Evolutionary conservation across 92 coral and sea anemone species (phyloP).

Genomic region (Porites lobata): DNA sequence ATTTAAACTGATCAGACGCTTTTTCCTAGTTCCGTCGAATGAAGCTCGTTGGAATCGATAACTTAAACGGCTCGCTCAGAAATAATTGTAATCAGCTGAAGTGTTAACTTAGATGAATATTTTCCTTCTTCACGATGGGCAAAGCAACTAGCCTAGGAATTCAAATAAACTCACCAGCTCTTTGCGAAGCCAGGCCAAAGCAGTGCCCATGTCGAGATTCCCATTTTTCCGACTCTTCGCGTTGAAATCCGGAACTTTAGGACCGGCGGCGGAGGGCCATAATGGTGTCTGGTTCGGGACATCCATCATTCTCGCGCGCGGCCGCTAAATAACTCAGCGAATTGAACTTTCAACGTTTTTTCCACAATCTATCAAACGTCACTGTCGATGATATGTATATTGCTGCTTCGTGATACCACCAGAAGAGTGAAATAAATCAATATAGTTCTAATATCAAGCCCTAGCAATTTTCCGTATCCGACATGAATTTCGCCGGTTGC

Average conservation of each 20-base stretch:
- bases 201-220: constrained; percentile 61
- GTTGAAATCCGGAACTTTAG: constrained; percentile 50
- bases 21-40: too few species aligned
- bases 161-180: constrained; percentile 71
- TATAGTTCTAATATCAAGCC: not conserved
- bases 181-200: constrained; percentile 69
- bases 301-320: constrained; percentile 10
- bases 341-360: not conserved
- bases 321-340: not conserved
- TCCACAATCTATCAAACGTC: not conserved
- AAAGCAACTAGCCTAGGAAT: not conserved
- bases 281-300: constrained; percentile 20
- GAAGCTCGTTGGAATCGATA: too few species aligned
- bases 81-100: too few species aligned
- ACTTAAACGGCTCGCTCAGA: too few species aligned
- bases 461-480: too few species aligned
- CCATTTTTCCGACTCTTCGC: constrained; percentile 43
- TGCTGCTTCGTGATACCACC: not conserved
- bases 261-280: constrained; percentile 74
- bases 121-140: not conserved
- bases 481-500: constrained; percentile 7
- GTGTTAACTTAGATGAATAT: not conserved
- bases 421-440: not conserved
- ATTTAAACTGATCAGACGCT: too few species aligned
- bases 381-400: not conserved